phyloP scores from a whole-genome alignment of 2,888 invertebrate species.

The Cantharis nigra region DNA sequence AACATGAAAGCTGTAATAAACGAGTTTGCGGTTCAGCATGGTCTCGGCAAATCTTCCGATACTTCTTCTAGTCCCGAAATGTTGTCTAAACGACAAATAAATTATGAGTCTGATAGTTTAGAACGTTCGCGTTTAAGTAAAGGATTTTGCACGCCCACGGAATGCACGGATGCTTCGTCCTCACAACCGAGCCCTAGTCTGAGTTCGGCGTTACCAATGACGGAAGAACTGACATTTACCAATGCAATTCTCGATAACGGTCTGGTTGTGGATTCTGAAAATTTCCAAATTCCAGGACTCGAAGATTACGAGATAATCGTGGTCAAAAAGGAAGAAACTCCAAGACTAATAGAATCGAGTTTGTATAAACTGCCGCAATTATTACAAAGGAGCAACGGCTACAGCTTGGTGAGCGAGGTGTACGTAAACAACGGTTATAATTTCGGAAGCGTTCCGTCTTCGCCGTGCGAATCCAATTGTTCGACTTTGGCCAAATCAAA shows the following conservation, averaged over 20 bases:
- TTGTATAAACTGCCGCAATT: slow-evolving; percentile 61
- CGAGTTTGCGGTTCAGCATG: slow-evolving; percentile 51
- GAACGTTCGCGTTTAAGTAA: slow-evolving; percentile 64
- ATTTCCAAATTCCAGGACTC: slow-evolving; percentile 42
- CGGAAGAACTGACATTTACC: slow-evolving; percentile 79
- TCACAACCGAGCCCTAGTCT: slow-evolving; percentile 76
- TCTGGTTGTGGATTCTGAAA: slow-evolving; percentile 46
- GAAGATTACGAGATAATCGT: slow-evolving; percentile 58
- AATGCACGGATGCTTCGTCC: slow-evolving; percentile 67
- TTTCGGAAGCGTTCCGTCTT: slow-evolving; percentile 64
- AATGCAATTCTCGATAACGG: slow-evolving; percentile 73
- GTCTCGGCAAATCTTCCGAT: slow-evolving; percentile 24
- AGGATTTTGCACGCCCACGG: slow-evolving; percentile 63
- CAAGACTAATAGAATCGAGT: slow-evolving; percentile 41
- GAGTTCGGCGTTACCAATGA: slow-evolving; percentile 74
- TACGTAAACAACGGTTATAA: slow-evolving; percentile 78
- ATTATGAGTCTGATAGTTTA: slow-evolving; percentile 76
- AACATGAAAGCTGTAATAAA: slow-evolving; percentile 68
- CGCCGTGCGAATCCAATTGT: slow-evolving; percentile 62
- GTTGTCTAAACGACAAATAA: slow-evolving; percentile 41
- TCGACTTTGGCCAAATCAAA: slow-evolving; percentile 57
- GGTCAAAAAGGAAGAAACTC: slow-evolving; percentile 41
- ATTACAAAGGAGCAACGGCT: slow-evolving; percentile 58
- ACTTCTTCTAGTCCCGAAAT: slow-evolving; percentile 15
- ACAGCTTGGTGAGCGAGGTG: slow-evolving; percentile 76